Percentiles rank a stretch among this genome's conserved stretches.
Conservation (phyloP, 2,888 invertebrate genomes). For the Cheilosia impressa region DNA sequence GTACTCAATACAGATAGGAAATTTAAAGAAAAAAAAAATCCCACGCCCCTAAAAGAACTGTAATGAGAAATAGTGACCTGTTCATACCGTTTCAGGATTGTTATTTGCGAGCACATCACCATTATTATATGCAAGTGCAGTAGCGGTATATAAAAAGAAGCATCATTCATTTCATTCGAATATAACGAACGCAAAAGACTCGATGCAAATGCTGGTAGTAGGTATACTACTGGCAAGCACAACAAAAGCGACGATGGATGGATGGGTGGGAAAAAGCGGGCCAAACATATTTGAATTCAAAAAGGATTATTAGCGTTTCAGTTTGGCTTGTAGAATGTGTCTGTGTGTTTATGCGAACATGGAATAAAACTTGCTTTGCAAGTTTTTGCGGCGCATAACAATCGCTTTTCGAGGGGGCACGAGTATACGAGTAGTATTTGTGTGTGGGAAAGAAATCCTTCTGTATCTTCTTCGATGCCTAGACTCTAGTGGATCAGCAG, state of each 20-base stretch:
- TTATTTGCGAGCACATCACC: constrained; percentile 59
- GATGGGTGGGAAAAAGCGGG: constrained; percentile 44
- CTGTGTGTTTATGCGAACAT: constrained; percentile 39
- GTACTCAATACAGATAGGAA: constrained; percentile 53
- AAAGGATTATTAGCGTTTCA: constrained; percentile 66
- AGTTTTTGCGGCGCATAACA: constrained; percentile 43
- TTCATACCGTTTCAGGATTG: constrained; percentile 56
- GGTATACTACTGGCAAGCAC: background rate
- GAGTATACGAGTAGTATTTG: background rate
- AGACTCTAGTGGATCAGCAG: constrained; percentile 41
- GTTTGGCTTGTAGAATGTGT: constrained; percentile 49
- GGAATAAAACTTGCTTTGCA: constrained; percentile 31
- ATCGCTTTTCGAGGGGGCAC: constrained; percentile 8
- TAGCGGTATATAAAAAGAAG: constrained; percentile 30
- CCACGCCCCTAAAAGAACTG: constrained; percentile 52
- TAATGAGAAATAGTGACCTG: constrained; percentile 73
- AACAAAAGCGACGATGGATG: constrained; percentile 25
- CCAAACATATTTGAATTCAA: constrained; percentile 61
- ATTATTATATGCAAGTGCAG: constrained; percentile 41
- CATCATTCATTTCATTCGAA: constrained; percentile 43
- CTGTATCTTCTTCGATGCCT: constrained; percentile 40
- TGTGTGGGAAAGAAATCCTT: constrained; percentile 21
- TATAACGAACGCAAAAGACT: constrained; percentile 12
- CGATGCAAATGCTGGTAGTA: constrained; percentile 31
- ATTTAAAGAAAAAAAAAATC: constrained; percentile 25